These are phyloP conservation scores for rat (Rattus norvegicus) DNA, from an alignment of 2,113 vertebrate species.

Conservation along the genomic window DNA sequence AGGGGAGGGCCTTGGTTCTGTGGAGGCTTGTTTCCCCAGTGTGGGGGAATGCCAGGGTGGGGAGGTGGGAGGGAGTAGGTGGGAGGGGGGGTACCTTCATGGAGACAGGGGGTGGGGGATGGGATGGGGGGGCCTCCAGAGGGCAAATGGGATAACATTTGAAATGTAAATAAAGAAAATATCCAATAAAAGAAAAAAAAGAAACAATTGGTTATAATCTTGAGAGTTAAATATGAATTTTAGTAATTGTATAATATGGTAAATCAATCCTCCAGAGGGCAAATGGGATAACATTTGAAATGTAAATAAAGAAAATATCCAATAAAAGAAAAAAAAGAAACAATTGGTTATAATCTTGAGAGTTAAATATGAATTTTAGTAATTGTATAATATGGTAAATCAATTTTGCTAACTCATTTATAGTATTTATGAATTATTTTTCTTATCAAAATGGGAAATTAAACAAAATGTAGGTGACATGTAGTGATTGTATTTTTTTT, in stretches of 20 bases:
- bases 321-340: background rate
- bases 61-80: too few relatives aligned
- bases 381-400: background rate
- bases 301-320: too few relatives aligned
- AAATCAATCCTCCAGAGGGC: background rate
- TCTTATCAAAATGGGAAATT: slow-evolving; percentile 26
- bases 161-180: too few relatives aligned
- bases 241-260: background rate
- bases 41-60: too few relatives aligned
- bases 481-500: background rate
- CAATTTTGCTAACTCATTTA: background rate
- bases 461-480: background rate
- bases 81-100: too few relatives aligned
- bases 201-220: background rate
- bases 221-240: background rate
- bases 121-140: too few relatives aligned
- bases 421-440: slow-evolving; percentile 13
- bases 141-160: too few relatives aligned
- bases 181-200: background rate
- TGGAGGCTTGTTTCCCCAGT: too few relatives aligned
- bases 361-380: slow-evolving; percentile 26
- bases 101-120: too few relatives aligned
- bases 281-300: too few relatives aligned
- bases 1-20: too few relatives aligned
- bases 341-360: background rate